phyloP scores from a whole-genome alignment of 2,797 vertebrate genomes.

The Falco concolor region DNA sequence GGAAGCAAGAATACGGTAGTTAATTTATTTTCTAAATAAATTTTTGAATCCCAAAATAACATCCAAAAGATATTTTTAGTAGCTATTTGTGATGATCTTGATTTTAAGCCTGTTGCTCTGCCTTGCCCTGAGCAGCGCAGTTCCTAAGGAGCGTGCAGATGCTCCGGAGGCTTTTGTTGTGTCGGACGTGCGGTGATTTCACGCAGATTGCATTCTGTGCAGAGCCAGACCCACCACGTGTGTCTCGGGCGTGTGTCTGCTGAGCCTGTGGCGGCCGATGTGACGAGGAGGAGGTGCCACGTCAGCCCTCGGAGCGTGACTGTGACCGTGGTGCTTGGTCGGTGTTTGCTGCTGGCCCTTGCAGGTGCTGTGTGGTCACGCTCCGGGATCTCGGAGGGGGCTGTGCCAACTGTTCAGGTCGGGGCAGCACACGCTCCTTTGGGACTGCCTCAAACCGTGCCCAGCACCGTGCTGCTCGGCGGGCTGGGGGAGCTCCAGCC shows the following conservation, averaged over 20 bases:
- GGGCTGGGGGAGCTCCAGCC: neutral
- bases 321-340: accelerated
- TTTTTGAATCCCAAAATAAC: neutral
- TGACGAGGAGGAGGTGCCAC: accelerated
- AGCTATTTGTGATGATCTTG: neutral
- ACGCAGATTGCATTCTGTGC: too few relatives aligned
- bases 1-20: neutral
- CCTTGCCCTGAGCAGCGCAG: neutral
- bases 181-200: accelerated
- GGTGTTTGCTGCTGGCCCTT: neutral
- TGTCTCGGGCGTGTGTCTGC: neutral
- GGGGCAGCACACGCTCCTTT: accelerated
- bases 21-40: neutral
- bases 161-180: accelerated
- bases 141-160: neutral
- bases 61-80: too few relatives aligned
- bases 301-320: accelerated
- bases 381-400: accelerated
- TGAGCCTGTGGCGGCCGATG: accelerated
- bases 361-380: neutral
- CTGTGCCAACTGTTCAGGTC: neutral
- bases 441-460: neutral
- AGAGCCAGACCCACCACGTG: neutral
- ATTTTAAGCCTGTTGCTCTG: neutral
- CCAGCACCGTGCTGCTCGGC: accelerated